Conservation (phyloP, 2,113 vertebrate genomes). For the Chloropsis hardwickii region DNA sequence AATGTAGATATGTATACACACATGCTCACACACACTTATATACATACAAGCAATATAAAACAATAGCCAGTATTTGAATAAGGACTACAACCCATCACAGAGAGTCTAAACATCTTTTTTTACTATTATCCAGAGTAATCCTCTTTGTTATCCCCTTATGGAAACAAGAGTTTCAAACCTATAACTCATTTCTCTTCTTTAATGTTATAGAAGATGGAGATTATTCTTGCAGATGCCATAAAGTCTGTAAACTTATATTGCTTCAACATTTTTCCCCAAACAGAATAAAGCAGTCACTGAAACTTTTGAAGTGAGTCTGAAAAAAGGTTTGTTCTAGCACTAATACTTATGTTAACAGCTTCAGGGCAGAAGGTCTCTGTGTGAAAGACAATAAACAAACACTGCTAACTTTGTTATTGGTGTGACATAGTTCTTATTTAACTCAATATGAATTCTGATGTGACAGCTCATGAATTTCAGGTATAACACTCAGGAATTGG, state of each 20-base stretch:
- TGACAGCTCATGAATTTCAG: neutral
- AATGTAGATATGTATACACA: neutral
- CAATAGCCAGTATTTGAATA: neutral
- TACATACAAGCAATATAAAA: neutral
- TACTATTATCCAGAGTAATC: neutral
- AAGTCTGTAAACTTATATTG: neutral
- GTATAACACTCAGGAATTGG: neutral
- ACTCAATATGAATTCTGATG: neutral
- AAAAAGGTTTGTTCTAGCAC: neutral
- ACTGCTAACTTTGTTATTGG: neutral
- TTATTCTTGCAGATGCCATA: neutral
- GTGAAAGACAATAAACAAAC: neutral
- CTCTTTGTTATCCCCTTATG: neutral
- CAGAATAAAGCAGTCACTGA: neutral
- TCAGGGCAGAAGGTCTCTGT: neutral
- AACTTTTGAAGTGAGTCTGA: neutral
- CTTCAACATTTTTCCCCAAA: neutral
- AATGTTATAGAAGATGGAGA: neutral
- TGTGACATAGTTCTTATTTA: neutral
- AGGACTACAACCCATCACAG: neutral
- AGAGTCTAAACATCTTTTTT: neutral
- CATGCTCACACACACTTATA: neutral
- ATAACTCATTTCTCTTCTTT: neutral
- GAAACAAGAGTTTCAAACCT: neutral
- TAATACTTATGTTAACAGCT: neutral